These are phyloP conservation scores for Parelbella ahira DNA, from an alignment of 2,888 invertebrate genomes.

Conservation along the genomic window DNA sequence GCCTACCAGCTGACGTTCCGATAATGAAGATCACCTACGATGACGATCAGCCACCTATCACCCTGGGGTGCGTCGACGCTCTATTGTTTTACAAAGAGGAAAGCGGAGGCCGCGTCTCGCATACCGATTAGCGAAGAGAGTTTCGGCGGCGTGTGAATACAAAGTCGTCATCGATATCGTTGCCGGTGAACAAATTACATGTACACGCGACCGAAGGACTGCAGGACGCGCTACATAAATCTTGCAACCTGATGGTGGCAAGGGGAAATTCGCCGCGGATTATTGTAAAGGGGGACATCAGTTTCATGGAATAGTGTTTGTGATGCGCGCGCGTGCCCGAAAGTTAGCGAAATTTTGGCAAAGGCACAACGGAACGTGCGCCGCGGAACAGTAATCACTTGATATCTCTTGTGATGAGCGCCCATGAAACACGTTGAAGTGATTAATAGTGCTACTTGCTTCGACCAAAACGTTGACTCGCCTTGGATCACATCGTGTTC, in stretches of 20 bases:
- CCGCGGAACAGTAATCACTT: constrained; percentile 44
- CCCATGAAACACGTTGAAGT: constrained; percentile 53
- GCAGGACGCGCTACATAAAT: constrained; percentile 54
- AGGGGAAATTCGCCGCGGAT: constrained; percentile 45
- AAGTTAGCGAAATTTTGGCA: constrained; percentile 72
- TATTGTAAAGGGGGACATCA: constrained; percentile 41
- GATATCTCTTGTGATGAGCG: constrained; percentile 53
- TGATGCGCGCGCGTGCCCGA: constrained; percentile 52
- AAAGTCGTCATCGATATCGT: constrained; percentile 55
- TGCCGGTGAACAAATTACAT: constrained; percentile 47
- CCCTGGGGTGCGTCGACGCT: constrained; percentile 57
- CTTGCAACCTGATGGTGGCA: constrained; percentile 37
- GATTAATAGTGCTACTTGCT: constrained; percentile 43
- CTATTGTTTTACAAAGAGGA: constrained; percentile 71
- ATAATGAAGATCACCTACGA: constrained; percentile 40
- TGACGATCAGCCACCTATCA: constrained; percentile 46
- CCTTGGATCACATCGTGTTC: constrained; percentile 33
- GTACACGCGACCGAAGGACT: constrained; percentile 53
- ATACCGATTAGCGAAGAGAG: constrained; percentile 74
- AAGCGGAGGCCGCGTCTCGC: constrained; percentile 64
- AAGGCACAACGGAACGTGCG: constrained; percentile 38
- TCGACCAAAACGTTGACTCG: constrained; percentile 41
- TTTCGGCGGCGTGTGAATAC: constrained; percentile 71
- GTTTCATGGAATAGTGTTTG: constrained; percentile 49
- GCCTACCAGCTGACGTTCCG: constrained; percentile 33